Conservation (phyloP, 2,113 vertebrate genomes). For the Eublepharis macularius region DNA sequence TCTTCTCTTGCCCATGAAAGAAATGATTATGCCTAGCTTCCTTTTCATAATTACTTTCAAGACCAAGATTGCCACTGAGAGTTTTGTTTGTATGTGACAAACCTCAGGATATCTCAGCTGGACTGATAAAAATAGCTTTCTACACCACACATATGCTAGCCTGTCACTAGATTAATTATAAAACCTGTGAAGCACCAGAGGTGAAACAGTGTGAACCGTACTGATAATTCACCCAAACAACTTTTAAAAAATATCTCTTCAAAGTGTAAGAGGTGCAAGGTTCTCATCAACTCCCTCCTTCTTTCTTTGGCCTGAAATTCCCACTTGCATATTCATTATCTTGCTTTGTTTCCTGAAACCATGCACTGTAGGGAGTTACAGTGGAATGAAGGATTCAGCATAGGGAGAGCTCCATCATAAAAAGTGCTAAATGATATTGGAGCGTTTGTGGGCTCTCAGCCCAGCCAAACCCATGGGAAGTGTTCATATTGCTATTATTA, state of each 20-base stretch:
- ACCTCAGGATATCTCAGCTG: constrained; percentile 9
- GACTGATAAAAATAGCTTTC: constrained; percentile 19
- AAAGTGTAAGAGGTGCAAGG: neutral
- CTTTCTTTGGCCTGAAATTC: neutral
- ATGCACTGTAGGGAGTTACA: too few species aligned
- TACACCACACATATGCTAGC: neutral
- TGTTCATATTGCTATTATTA: too few species aligned
- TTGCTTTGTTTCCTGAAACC: neutral
- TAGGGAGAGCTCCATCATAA: too few species aligned
- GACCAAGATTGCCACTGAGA: neutral
- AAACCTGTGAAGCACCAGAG: neutral
- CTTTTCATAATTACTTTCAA: constrained; percentile 18
- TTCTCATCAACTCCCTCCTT: neutral
- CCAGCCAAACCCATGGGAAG: too few species aligned
- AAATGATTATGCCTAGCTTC: constrained; percentile 20
- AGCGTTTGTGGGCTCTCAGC: too few species aligned
- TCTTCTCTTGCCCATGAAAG: neutral
- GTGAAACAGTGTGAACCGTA: constrained; percentile 9
- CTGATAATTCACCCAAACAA: neutral
- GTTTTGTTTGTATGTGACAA: constrained; percentile 1
- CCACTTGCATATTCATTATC: neutral
- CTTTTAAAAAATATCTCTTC: neutral
- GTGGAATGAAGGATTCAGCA: too few species aligned
- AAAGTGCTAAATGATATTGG: too few species aligned
- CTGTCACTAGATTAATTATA: constrained; percentile 14